Percentiles rank a stretch among this genome's conserved stretches.
Evolutionary conservation across 1,140 invertebrate genomes (phyloP).

Genomic region (Charaxes varanes): DNA sequence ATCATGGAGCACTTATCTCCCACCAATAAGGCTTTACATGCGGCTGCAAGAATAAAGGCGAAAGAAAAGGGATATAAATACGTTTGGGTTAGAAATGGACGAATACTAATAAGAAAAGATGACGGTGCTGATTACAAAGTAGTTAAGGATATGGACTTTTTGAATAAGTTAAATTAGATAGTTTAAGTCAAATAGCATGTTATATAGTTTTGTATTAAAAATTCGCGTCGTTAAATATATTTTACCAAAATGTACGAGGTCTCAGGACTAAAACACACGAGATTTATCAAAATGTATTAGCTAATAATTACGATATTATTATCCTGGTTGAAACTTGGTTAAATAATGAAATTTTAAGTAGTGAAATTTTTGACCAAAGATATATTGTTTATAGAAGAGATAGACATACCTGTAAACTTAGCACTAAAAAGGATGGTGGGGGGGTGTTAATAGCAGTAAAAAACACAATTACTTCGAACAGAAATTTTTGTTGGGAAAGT

Average conservation of each 20-base stretch:
- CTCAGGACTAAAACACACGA: too few species aligned
- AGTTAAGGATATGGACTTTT: too few species aligned
- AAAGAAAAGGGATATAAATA: slow-evolving; percentile 4
- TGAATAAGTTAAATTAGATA: not conserved
- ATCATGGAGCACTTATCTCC: slow-evolving; percentile 4
- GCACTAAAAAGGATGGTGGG: too few species aligned
- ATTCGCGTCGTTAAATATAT: too few species aligned
- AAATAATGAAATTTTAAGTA: not conserved
- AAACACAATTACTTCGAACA: not conserved
- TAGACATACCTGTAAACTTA: not conserved
- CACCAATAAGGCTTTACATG: slow-evolving; percentile 1
- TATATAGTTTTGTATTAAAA: not conserved
- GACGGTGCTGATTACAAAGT: not conserved
- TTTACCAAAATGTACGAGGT: too few species aligned
- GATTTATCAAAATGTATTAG: too few species aligned
- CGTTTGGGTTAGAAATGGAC: slow-evolving; percentile 1
- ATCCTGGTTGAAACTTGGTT: slow-evolving; percentile 1
- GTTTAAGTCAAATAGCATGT: not conserved
- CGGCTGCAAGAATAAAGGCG: slow-evolving; percentile 3
- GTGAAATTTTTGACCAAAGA: slow-evolving; percentile 4
- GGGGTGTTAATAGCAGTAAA: slow-evolving; percentile 5
- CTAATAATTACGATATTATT: slow-evolving; percentile 7
- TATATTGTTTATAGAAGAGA: slow-evolving; percentile 6
- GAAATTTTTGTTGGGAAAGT: not conserved
- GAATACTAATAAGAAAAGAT: slow-evolving; percentile 4